A percentile compares a stretch with the other conserved stretches of the same genome.
phyloP scores from a whole-genome alignment of 2,797 vertebrate genomes.

The Threskiornis aethiopicus region DNA sequence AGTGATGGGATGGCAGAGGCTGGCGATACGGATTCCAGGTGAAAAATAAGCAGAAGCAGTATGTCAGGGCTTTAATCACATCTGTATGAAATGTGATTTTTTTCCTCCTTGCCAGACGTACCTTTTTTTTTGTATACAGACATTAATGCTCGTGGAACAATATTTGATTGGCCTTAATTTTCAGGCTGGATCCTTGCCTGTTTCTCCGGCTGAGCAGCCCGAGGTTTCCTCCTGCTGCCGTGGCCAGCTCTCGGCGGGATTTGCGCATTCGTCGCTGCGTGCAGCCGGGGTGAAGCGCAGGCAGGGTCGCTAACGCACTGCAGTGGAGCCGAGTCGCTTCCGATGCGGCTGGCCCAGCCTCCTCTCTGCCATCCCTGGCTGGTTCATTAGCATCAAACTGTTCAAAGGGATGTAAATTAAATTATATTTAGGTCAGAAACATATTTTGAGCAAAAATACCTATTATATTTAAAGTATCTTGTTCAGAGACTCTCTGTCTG shows the following conservation, averaged over 20 bases:
- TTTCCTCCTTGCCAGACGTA: background rate
- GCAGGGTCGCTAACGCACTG: background rate
- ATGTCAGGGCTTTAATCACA: background rate
- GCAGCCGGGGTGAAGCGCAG: background rate
- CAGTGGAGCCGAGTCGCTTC: background rate
- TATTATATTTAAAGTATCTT: conserved; percentile 34
- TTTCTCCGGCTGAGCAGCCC: background rate
- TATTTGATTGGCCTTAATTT: background rate
- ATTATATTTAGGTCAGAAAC: conserved; percentile 72
- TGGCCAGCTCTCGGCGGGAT: background rate
- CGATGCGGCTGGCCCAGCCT: conserved; percentile 49
- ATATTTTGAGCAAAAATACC: conserved; percentile 66
- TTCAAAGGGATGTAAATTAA: conserved; percentile 72
- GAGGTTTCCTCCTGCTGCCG: background rate
- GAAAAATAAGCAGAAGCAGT: background rate
- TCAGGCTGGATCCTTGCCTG: background rate
- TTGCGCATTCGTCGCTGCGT: background rate
- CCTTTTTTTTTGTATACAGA: background rate
- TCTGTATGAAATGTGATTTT: background rate
- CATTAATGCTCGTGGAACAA: background rate
- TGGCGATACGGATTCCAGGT: background rate
- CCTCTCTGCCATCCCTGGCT: conserved; percentile 54
- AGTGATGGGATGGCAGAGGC: background rate
- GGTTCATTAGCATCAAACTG: conserved; percentile 61
- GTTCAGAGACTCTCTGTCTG: background rate